Base-by-base conservation (phyloP, 1,140 invertebrate genomes). In the Bombus soroeensis region DNA sequence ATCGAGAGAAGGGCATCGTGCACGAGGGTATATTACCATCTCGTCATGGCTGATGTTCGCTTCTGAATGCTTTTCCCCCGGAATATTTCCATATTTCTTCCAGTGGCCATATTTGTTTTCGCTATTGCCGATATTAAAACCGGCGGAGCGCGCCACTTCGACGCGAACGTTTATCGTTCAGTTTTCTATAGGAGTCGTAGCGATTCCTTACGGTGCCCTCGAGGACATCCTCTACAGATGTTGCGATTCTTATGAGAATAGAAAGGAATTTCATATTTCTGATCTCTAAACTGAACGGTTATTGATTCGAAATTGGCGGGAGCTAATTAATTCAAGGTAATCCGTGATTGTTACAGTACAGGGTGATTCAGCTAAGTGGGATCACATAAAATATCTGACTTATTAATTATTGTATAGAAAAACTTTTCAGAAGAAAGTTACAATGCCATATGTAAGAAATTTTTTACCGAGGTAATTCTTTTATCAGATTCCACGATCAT, bases 51-150 rank as follows among this genome's bases (percentile, higher is more conserved):
- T 32, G 78, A 73, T 53, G 22, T n/a, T 34, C 22, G 73, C 74
- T 39, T n/a, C 47, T 39, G 75, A 62, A 74, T 37, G 9, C 70
- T 34, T 75, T 77, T 66, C 32, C 18, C 32, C 25, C 41, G 70
- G 66, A 22, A 22, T 68, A 81, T 83, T 78, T 72, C 80, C 74
- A 78, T 87, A 81, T 78, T 83, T 83, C 84, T 82, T 73, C 70
- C 59, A 12, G 28, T 76, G n/a, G 34, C 43, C 78, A 28, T 74
- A 72, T 86, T 41, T 71, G 71, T 86, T 86, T 75, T 76, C 64
- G 25, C 80, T 80, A 81, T 86, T 85, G 59, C 22, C 81, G 66
- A 87, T 87, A 87, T 87, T 87, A 87, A 87, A 87, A 83, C 74
- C 81, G 74, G 32, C 66, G 64, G 41, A 47, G 81, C 59, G 62